These are phyloP conservation scores for Enteromius treurensis DNA, from an alignment of 2,797 vertebrate species.

Conservation along the genomic window DNA sequence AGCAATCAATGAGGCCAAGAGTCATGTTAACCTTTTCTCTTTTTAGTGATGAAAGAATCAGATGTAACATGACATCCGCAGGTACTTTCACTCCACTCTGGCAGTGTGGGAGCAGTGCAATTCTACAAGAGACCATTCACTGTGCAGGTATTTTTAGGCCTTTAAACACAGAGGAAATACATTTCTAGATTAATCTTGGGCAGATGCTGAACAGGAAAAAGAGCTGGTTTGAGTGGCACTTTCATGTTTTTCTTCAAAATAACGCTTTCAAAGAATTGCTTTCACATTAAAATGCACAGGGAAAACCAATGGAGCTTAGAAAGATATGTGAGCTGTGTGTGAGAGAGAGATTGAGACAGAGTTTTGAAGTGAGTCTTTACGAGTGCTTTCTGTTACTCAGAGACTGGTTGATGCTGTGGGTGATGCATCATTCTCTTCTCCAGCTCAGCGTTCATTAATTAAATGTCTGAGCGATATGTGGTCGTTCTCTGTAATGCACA, in stretches of 20 bases:
- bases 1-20: slow-evolving; percentile 25
- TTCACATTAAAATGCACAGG: slow-evolving; percentile 24
- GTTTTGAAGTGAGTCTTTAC: slow-evolving; percentile 44
- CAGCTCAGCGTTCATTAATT: slow-evolving; percentile 51
- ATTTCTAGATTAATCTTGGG: slow-evolving; percentile 22
- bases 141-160: slow-evolving; percentile 37
- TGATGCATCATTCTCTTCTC: slow-evolving; percentile 48
- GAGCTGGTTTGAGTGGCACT: slow-evolving; percentile 3
- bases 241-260: slow-evolving; percentile 12
- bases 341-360: neutral
- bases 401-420: slow-evolving; percentile 36
- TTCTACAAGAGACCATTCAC: slow-evolving; percentile 30
- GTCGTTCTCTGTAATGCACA: slow-evolving; percentile 23
- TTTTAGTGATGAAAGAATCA: slow-evolving; percentile 31
- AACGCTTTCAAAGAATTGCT: slow-evolving; percentile 28
- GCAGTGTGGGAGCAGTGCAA: neutral
- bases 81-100: slow-evolving; percentile 1
- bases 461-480: slow-evolving; percentile 35
- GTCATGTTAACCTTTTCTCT: slow-evolving; percentile 21
- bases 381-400: slow-evolving; percentile 45
- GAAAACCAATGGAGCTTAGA: slow-evolving; percentile 4
- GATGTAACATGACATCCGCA: slow-evolving; percentile 5
- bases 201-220: neutral
- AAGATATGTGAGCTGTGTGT: slow-evolving; percentile 5
- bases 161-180: slow-evolving; percentile 38